Evolutionary conservation across 2,113 vertebrate genomes (phyloP), one percentile per base, ranked within the genome.

Genomic region (Percina caprodes): DNA sequence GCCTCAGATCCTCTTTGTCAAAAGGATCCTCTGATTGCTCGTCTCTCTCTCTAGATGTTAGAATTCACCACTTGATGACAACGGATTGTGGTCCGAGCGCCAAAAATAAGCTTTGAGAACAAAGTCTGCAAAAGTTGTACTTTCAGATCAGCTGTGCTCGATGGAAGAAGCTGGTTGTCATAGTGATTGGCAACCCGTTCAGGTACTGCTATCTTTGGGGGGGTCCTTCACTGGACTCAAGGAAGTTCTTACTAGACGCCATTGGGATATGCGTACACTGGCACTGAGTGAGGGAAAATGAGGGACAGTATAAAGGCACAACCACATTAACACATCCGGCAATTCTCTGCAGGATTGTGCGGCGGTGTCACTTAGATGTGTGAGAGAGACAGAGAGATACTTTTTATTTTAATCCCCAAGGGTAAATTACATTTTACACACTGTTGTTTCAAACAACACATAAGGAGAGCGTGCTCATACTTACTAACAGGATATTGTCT

Each of bases 1-100:
- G 55, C 48, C 46, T 71, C 16, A 7, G 61, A 0, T 80, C 26
- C 60, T 87, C 65, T 26, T 48, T 30, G 61, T 79, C 69, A 74
- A 19, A 68, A 74, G 75, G 4, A n/a, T 66, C 2, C 39, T 76
- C 26, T 79, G 67, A 76, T 77, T 59, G 86, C 65, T 49, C 51
- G 0, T 72, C 61, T 76, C 72, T 76, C 72, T 68, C 69, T 55
- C 70, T 75, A 56, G 26, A 73, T 73, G 35, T 33, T 72, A 15
- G 18, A 23, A 77, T 48, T 70, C 77, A 13, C 51, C 8, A 15
- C 26, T 7, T 60, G 30, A 30, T 9, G 16, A 52, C 26, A 51
- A 51, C 14, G 18, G 51, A 69, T 56, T n/a, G 56, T 21, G 30
- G 67, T 78, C 60, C 33, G 56, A 81, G 45, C 19, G 60, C 30